Conservation (phyloP, 2,113 vertebrate genomes). For the Xiphophorus maculatus region DNA sequence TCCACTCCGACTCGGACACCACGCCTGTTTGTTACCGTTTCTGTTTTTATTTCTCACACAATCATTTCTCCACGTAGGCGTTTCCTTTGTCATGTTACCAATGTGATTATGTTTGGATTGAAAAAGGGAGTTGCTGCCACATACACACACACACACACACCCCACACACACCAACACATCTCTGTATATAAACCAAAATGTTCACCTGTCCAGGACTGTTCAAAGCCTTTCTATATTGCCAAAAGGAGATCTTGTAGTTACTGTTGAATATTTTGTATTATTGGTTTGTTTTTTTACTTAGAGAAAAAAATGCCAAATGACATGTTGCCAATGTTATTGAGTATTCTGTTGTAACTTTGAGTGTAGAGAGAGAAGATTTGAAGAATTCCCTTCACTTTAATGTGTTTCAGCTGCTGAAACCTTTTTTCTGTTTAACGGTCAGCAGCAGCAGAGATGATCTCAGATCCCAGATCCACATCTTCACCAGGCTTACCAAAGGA, state of each 20-base stretch:
- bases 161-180: slow-evolving; percentile 27
- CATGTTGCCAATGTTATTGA: slow-evolving; percentile 67
- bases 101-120: slow-evolving; percentile 63
- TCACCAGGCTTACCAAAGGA: too few species aligned
- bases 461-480: too few species aligned
- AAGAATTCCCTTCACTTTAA: too few species aligned
- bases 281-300: slow-evolving; percentile 48
- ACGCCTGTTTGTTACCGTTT: slow-evolving; percentile 41
- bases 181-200: slow-evolving; percentile 73
- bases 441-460: too few species aligned
- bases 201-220: slow-evolving; percentile 52
- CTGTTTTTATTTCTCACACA: slow-evolving; percentile 9
- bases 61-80: slow-evolving; percentile 42
- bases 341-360: slow-evolving; percentile 37
- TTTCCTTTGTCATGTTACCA: slow-evolving; percentile 60
- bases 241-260: slow-evolving; percentile 73
- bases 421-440: too few species aligned
- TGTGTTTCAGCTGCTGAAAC: too few species aligned
- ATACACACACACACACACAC: slow-evolving; percentile 1
- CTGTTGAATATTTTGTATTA: slow-evolving; percentile 62
- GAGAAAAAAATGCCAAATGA: slow-evolving; percentile 76
- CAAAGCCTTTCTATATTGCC: slow-evolving; percentile 75
- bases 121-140: slow-evolving; percentile 69
- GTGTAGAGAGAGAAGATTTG: slow-evolving; percentile 1
- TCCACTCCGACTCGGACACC: slow-evolving; percentile 31